Evolutionary conservation across 2,888 invertebrate species (phyloP).

Genomic region (Drosophila macrospina): DNA sequence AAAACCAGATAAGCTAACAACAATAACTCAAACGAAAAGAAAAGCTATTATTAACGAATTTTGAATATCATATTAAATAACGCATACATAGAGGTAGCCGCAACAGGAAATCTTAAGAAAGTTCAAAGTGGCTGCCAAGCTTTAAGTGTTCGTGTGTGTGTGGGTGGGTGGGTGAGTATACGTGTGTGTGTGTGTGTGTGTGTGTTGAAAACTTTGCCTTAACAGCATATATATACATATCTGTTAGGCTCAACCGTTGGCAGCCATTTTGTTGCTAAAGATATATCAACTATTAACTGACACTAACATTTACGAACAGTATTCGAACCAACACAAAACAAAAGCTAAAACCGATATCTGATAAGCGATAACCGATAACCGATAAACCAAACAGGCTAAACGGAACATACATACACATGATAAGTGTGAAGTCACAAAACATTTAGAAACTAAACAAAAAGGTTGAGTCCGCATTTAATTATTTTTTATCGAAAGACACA

Average conservation of each 20-base stretch:
- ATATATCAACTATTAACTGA: conserved; percentile 40
- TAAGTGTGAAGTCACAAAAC: conserved; percentile 31
- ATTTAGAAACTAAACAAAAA: conserved; percentile 54
- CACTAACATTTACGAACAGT: conserved; percentile 70
- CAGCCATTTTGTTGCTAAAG: conserved; percentile 55
- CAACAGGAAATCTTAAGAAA: conserved; percentile 14
- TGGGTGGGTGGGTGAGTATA: too few species aligned
- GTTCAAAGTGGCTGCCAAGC: conserved; percentile 56
- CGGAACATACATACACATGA: conserved; percentile 51
- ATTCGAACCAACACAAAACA: conserved; percentile 56
- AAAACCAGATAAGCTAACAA: conserved; percentile 38
- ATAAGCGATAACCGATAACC: conserved; percentile 8
- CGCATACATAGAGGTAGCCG: conserved; percentile 13
- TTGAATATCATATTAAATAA: conserved; percentile 46
- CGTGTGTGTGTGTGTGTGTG: conserved; percentile 23
- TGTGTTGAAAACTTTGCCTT: conserved; percentile 50
- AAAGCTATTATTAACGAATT: conserved; percentile 51
- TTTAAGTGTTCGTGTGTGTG: conserved; percentile 41
- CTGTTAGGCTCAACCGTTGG: conserved; percentile 43
- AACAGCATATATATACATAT: conserved; percentile 58
- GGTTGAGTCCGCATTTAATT: conserved; percentile 80
- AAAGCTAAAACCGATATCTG: conserved; percentile 13
- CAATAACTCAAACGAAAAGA: conserved; percentile 37
- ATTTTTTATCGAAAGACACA: conserved; percentile 39
- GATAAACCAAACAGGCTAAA: conserved; percentile 26